Conservation (phyloP, 1,140 invertebrate genomes). For the Drosophila melanogaster region Release_6_plus_ISO1_MT NT_033777.3:19374001-19374500, state of each 20-base stretch:
- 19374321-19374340: slow-evolving; percentile 38
- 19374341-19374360: slow-evolving; percentile 2
- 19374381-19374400: slow-evolving; percentile 51
- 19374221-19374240: slow-evolving; percentile 56
- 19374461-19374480: slow-evolving; percentile 48
- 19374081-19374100: slow-evolving; percentile 63
- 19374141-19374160: slow-evolving; percentile 69
- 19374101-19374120: slow-evolving; percentile 50
- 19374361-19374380: slow-evolving; percentile 5
- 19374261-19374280: slow-evolving; percentile 48
- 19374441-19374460: slow-evolving; percentile 34
- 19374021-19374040: slow-evolving; percentile 26
- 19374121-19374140: slow-evolving; percentile 50
- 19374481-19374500: slow-evolving; percentile 56
- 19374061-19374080: slow-evolving; percentile 56
- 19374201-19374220: slow-evolving; percentile 51
- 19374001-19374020: slow-evolving; percentile 26
- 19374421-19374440: not conserved
- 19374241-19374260: slow-evolving; percentile 61
- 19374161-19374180: slow-evolving; percentile 58
- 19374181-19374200: slow-evolving; percentile 60
- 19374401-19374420: slow-evolving; percentile 34
- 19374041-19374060: slow-evolving; percentile 63
- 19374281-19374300: slow-evolving; percentile 35
- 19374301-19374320: slow-evolving; percentile 45